Conservation (phyloP, 2,113 vertebrate genomes). For the Ptilorrhoa leucosticta region DNA sequence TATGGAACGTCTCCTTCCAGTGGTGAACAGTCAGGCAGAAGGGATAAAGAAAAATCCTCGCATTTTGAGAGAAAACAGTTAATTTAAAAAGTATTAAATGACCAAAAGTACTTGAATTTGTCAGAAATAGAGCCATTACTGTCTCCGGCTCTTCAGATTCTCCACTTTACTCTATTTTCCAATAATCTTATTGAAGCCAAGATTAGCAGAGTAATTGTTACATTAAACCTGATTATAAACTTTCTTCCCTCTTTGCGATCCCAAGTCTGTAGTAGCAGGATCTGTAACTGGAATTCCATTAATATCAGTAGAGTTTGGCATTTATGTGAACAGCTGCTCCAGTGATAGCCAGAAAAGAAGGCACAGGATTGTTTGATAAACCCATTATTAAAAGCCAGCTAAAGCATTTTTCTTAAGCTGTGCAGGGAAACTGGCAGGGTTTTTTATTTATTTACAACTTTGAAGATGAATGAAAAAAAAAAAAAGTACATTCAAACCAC, state of each 20-base stretch:
- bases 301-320: neutral
- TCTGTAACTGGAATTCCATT: neutral
- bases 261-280: neutral
- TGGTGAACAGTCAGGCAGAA: neutral
- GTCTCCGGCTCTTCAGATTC: neutral
- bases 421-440: neutral
- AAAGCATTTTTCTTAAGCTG: neutral
- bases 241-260: neutral
- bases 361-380: neutral
- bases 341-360: neutral
- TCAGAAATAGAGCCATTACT: neutral
- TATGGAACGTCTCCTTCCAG: neutral
- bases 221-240: neutral
- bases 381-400: neutral
- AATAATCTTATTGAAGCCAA: neutral
- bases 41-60: accelerated
- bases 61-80: neutral
- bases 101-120: neutral
- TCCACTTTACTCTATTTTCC: neutral
- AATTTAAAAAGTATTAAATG: neutral
- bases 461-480: neutral
- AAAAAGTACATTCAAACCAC: neutral
- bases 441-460: neutral
- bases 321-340: neutral
- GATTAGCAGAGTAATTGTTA: neutral